A percentile compares a stretch with the other conserved stretches of the same genome.
phyloP scores from a whole-genome alignment of 2,797 vertebrate genomes.

The Acipenser transmontanus region DNA sequence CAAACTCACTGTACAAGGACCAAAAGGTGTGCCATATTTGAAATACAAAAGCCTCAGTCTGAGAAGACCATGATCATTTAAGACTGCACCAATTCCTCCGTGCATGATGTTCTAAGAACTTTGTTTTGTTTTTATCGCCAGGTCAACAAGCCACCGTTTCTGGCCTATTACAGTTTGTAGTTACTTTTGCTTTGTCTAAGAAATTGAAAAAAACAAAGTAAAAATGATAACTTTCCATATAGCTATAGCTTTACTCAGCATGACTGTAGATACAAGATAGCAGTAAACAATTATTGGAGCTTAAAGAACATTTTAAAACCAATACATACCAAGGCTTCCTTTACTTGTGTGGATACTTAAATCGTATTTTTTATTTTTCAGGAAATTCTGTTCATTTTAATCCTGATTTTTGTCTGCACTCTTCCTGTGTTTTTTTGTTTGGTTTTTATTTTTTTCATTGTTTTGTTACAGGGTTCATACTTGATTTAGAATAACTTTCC shows the following conservation, averaged over 20 bases:
- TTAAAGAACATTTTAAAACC: slow-evolving; percentile 72
- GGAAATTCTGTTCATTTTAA: slow-evolving; percentile 72
- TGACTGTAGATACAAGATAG: slow-evolving; percentile 79
- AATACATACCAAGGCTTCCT: slow-evolving; percentile 44
- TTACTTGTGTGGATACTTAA: slow-evolving; percentile 57
- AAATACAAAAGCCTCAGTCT: slow-evolving; percentile 70
- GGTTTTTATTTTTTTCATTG: slow-evolving; percentile 51
- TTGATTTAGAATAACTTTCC: slow-evolving; percentile 61
- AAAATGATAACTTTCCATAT: slow-evolving; percentile 70
- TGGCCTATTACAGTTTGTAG: slow-evolving; percentile 76
- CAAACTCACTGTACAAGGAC: slow-evolving; percentile 71
- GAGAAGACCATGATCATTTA: slow-evolving; percentile 69
- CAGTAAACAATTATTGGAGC: slow-evolving; percentile 69
- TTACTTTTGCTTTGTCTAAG: slow-evolving; percentile 72
- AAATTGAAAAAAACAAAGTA: slow-evolving; percentile 57
- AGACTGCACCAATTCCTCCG: slow-evolving; percentile 68
- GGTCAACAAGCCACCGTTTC: slow-evolving; percentile 65
- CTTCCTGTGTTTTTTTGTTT: slow-evolving; percentile 58
- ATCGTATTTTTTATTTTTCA: slow-evolving; percentile 52
- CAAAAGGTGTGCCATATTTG: slow-evolving; percentile 81
- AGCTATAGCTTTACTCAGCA: slow-evolving; percentile 79
- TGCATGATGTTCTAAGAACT: slow-evolving; percentile 75
- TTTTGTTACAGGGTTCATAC: slow-evolving; percentile 61
- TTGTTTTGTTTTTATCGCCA: slow-evolving; percentile 20
- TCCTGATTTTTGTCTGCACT: slow-evolving; percentile 66